Evolutionary conservation across 2,888 invertebrate genomes (phyloP), one percentile per base, ranked within the genome.

Genomic region (Drosophila rellima): DNA sequence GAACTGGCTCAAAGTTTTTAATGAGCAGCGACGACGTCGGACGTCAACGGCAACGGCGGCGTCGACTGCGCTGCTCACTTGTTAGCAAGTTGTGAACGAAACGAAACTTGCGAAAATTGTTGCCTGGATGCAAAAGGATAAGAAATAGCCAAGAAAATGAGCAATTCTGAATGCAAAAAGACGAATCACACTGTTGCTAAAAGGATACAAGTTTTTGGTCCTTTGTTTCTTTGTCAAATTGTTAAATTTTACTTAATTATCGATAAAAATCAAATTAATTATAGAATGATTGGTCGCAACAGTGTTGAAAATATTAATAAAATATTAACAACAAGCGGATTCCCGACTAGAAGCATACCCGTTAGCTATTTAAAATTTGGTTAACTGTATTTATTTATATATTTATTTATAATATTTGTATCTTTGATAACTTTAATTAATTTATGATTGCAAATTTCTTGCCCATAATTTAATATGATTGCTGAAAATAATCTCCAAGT

Each of bases 1-100:
- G 69, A 89, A 80, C 84, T 69, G 73, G 59, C 57, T 72, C 37
- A 87, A 84, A 84, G 81, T 89, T 84, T 84, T 89, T 88, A 84
- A 88, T 84, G 84, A 84, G 84, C 75, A 84, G 56, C 62, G 71
- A 63, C 74, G 83, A 82, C 74, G 68, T 70, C 69, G 70, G 65
- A 69, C 80, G 75, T 85, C 80, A 73, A 66, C 35, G 35, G n/a
- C n/a, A 35, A n/a, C 86, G 55, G 42, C 65, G 47, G 33, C 37
- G 42, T 17, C 47, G 37, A 31, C 31, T 17, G 50, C 40, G 42
- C 3, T 60, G 54, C 51, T 55, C 17, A 20, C 60, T 62, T 71
- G 86, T 86, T 74, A 64, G 67, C 76, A 65, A 67, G 62, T 70
- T 70, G 61, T 31, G 45, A 61, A 42, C 47, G 60, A 70, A 62